phyloP scores from a whole-genome alignment of 2,888 invertebrate species.

The Mythimna vitellina region DNA sequence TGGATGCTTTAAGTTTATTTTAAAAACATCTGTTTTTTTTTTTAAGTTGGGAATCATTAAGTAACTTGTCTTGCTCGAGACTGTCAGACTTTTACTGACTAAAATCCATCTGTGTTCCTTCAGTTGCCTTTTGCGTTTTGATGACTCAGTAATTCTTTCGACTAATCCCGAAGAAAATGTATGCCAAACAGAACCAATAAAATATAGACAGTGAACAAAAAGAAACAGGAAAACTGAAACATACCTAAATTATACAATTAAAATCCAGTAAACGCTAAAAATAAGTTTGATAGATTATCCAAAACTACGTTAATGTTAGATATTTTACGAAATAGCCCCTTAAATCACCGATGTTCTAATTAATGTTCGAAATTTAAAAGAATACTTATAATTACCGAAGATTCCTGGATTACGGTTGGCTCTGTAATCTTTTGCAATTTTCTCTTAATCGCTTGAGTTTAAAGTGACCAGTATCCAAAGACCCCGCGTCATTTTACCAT shows the following conservation, averaged over 20 bases:
- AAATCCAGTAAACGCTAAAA: constrained; percentile 45
- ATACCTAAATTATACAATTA: constrained; percentile 30
- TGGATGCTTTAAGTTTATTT: too few relatives aligned
- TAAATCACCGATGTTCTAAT: constrained; percentile 82
- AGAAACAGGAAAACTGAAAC: neutral
- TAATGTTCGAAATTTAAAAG: constrained; percentile 84
- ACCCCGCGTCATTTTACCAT: constrained; percentile 69
- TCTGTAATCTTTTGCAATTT: constrained; percentile 89
- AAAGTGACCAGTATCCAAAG: constrained; percentile 73
- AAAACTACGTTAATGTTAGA: constrained; percentile 60
- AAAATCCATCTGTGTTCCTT: too few relatives aligned
- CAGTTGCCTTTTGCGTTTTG: too few relatives aligned
- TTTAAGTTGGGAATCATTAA: too few relatives aligned
- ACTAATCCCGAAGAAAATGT: neutral
- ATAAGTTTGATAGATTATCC: constrained; percentile 52
- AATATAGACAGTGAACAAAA: constrained; percentile 3
- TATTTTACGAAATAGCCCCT: constrained; percentile 68
- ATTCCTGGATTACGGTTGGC: constrained; percentile 81
- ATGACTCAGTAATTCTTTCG: too few relatives aligned
- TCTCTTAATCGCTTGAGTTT: constrained; percentile 85
- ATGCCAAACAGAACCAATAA: neutral
- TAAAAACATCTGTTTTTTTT: neutral
- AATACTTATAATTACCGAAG: constrained; percentile 84
- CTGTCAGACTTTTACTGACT: too few relatives aligned
- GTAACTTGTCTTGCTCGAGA: too few relatives aligned